Evolutionary conservation across 2,797 vertebrate genomes (phyloP).

Genomic region (Tokudaia tokunoshimensis): DNA sequence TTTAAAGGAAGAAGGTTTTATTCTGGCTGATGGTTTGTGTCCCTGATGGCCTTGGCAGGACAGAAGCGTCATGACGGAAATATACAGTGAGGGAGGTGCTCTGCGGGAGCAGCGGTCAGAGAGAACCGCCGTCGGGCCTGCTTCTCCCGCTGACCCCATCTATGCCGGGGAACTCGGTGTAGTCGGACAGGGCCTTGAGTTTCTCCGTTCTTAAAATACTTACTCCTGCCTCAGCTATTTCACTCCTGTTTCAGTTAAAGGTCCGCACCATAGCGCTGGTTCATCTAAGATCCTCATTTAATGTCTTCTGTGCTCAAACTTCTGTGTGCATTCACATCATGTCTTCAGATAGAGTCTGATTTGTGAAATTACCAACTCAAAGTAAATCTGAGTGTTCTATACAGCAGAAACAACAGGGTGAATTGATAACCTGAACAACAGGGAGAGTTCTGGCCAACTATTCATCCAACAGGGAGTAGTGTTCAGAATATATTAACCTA

Average conservation of each 20-base stretch:
- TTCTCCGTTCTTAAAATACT: not conserved
- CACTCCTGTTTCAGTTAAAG: not conserved
- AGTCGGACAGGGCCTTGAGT: not conserved
- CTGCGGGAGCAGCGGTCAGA: not conserved
- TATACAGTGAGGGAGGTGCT: no score
- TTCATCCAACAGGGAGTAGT: not conserved
- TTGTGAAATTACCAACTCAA: not conserved
- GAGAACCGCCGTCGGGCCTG: not conserved
- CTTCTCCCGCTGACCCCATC: not conserved
- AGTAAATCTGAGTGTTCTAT: not conserved
- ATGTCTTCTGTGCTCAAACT: not conserved
- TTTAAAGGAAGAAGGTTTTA: not conserved
- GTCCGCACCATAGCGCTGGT: not conserved
- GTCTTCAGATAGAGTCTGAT: not conserved
- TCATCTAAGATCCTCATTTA: not conserved
- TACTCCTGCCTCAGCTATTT: not conserved
- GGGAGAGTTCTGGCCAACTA: not conserved
- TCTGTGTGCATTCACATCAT: not conserved
- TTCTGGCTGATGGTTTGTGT: not conserved
- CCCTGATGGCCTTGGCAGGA: not conserved
- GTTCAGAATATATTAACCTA: not conserved
- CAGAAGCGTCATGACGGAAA: not conserved
- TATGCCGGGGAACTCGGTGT: not conserved
- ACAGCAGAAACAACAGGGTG: not conserved
- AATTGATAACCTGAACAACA: not conserved